Base-by-base conservation (phyloP, 2,888 invertebrate genomes). In the Pimpla rufipes region DNA sequence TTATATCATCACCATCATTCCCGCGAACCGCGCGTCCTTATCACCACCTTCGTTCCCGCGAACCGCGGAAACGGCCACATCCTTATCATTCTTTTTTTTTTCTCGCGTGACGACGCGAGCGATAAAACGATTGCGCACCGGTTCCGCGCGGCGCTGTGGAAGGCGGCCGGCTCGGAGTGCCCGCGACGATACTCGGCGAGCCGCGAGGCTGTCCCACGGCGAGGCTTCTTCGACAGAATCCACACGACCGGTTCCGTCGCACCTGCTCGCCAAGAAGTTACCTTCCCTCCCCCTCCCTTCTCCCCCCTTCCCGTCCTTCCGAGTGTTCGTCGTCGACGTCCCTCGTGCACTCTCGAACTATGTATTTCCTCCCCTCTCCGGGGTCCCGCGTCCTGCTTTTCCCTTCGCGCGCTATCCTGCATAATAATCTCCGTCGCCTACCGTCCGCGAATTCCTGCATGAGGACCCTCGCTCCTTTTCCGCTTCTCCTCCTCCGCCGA, bases 371-470 rank as follows among this genome's bases (percentile, higher is more conserved):
- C 47, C 10, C 35, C 37, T 18, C 62, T 62, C 37, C 37, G 8
- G n/a, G 8, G 10, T 37, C 52, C 50, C 73, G 57, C 62, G 70
- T 42, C 59, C 62, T 64, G 55, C 75, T 79, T 37, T 5, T 3
- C 70, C 70, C 70, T 55, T n/a, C 37, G 73, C 67, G 73, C 81
- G 83, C 87, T 84, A 87, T 86, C 83, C 85, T 81, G 83, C 86
- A 88, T 88, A 88, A 86, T 87, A 89, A 89, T 89, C 85, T 81
- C 79, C 79, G 81, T 64, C n/a, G n/a, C n/a, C n/a, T n/a, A n/a
- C n/a, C n/a, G n/a, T n/a, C n/a, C n/a, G n/a, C 67, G 73, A 35
- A 66, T 83, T 79, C 78, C 83, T 76, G 64, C 76, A 67, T 52
- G 62, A 74, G 55, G 67, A 70, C 74, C 52, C 45, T 64, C 78